phyloP scores from a whole-genome alignment of 2,797 vertebrate genomes.

The Hipposideros larvatus region DNA sequence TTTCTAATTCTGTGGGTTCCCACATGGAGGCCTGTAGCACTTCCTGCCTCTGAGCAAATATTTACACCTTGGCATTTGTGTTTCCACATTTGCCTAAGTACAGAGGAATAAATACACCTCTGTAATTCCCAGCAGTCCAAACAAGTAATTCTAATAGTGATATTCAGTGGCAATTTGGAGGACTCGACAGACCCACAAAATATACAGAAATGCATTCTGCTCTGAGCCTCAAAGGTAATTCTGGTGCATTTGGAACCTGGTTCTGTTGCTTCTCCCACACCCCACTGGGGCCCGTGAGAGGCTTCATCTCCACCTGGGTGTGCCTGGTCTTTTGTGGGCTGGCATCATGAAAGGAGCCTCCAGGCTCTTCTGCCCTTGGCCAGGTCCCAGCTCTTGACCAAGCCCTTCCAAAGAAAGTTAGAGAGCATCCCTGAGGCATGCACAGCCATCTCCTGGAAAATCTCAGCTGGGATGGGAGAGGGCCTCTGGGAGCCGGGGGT shows the following conservation, averaged over 20 bases:
- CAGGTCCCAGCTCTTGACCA: not conserved
- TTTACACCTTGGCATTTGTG: no score
- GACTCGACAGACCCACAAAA: not conserved
- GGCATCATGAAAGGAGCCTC: not conserved
- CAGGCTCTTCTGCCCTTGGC: not conserved
- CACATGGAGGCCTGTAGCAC: not conserved
- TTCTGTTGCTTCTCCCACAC: not conserved
- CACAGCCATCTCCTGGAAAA: not conserved
- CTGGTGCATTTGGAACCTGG: not conserved
- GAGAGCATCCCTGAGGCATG: not conserved
- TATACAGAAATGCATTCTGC: not conserved
- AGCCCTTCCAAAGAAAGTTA: not conserved
- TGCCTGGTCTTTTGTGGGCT: not conserved
- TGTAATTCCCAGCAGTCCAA: not conserved
- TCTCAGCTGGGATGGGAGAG: not conserved
- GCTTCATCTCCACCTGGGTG: rapidly evolving
- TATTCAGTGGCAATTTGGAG: not conserved
- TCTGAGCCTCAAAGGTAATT: not conserved
- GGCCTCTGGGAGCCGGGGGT: not conserved
- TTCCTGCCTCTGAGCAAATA: not conserved
- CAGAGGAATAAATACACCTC: not conserved
- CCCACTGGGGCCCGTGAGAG: no score
- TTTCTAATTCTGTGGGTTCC: not conserved
- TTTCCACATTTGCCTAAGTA: not conserved
- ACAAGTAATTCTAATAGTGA: not conserved